Percentiles rank a stretch among this genome's conserved stretches.
These are phyloP conservation scores for Spilosoma lubricipeda DNA, from an alignment of 2,888 invertebrate genomes.

Conservation along the genomic window DNA sequence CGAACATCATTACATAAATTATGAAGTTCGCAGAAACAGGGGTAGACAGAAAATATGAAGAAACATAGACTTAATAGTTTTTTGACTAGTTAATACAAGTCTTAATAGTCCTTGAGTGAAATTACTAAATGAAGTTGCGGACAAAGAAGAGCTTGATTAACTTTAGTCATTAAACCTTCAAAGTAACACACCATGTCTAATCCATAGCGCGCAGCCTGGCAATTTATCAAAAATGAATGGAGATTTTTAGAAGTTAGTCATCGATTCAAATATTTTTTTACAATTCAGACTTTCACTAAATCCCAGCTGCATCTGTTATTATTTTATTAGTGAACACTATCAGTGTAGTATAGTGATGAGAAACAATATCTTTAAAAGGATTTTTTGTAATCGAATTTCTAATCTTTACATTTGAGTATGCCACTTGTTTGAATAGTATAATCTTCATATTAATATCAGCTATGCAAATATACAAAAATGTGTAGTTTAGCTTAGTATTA, in stretches of 20 bases:
- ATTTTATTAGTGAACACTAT: not conserved
- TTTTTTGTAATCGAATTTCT: not conserved
- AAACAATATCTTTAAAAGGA: not conserved
- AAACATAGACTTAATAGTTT: too few relatives aligned
- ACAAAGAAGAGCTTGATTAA: not conserved
- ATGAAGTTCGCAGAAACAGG: not conserved
- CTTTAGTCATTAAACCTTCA: not conserved
- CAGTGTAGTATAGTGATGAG: not conserved
- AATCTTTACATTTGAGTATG: not conserved
- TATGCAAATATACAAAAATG: not conserved
- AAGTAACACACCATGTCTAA: constrained; percentile 20
- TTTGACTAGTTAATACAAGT: not conserved
- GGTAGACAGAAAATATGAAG: too few relatives aligned
- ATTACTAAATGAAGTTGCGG: not conserved
- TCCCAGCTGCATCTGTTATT: not conserved
- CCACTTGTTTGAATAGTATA: not conserved
- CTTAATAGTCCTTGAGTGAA: not conserved
- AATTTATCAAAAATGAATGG: constrained; percentile 20
- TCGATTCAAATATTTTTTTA: constrained; percentile 12
- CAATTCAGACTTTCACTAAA: constrained; percentile 21
- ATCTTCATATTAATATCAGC: not conserved
- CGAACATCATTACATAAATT: not conserved
- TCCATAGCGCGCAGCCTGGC: constrained; percentile 7
- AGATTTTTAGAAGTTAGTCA: constrained; percentile 18
- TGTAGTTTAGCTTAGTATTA: not conserved